These are phyloP conservation scores for Steromphala cineraria DNA, from an alignment of 2,888 invertebrate species.

Conservation along the genomic window DNA sequence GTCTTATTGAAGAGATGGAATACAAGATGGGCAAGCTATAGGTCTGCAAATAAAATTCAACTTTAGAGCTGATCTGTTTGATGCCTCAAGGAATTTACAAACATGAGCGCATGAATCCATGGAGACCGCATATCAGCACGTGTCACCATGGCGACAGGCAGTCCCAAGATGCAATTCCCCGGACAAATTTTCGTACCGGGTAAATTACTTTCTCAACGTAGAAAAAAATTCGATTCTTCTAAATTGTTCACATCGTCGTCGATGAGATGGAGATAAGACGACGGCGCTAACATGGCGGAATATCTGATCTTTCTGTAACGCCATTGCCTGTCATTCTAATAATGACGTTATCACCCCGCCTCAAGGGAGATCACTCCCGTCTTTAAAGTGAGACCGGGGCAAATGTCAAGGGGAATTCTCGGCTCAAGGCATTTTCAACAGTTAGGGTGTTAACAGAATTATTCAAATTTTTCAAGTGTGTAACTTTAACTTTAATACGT, in stretches of 20 bases:
- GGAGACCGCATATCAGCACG: constrained; percentile 9
- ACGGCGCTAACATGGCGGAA: no score
- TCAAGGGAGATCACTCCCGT: not conserved
- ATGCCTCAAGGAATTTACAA: not conserved
- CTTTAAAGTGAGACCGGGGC: not conserved
- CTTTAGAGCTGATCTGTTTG: not conserved
- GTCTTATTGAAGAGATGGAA: not conserved
- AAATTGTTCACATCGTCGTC: not conserved
- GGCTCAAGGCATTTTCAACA: not conserved
- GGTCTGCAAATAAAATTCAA: not conserved
- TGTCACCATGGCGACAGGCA: not conserved
- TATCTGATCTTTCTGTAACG: no score
- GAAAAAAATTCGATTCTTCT: not conserved
- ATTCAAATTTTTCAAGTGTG: not conserved
- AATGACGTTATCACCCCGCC: not conserved
- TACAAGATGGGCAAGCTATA: not conserved
- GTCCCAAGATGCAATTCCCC: not conserved
- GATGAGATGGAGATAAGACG: not conserved
- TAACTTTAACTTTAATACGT: no score
- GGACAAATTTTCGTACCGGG: not conserved
- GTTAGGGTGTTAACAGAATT: not conserved
- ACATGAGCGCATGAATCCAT: constrained; percentile 2
- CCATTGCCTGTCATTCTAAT: not conserved
- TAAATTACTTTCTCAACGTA: not conserved
- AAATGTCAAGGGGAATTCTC: not conserved